Percentiles rank a stretch among this genome's conserved stretches.
Evolutionary conservation across 1,140 invertebrate genomes (phyloP).

Genomic region (Hyphantria cunea): DNA sequence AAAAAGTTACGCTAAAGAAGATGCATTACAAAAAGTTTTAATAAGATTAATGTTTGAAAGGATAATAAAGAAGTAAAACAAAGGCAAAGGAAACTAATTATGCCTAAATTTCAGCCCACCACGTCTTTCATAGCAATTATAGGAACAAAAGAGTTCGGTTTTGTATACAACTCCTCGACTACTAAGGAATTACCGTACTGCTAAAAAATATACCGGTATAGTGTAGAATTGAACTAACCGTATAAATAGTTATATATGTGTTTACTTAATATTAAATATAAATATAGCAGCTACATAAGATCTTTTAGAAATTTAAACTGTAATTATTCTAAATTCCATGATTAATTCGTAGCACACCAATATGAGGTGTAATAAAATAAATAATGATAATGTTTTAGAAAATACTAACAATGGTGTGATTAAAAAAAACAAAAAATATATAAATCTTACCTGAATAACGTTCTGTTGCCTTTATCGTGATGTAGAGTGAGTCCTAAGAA

Average conservation of each 20-base stretch:
- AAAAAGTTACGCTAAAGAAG: too few relatives aligned
- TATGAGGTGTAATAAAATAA: too few relatives aligned
- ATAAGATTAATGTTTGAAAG: neutral
- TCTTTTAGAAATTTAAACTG: too few relatives aligned
- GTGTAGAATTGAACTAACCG: too few relatives aligned
- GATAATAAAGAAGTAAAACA: slow-evolving; percentile 12
- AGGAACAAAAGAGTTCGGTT: slow-evolving; percentile 16
- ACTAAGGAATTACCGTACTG: neutral
- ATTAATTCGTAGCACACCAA: too few relatives aligned
- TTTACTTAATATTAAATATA: neutral
- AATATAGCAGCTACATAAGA: too few relatives aligned
- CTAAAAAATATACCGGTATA: too few relatives aligned
- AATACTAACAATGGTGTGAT: too few relatives aligned
- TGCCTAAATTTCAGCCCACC: slow-evolving; percentile 9
- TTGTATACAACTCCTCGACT: neutral
- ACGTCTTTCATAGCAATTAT: slow-evolving; percentile 6
- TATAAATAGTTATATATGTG: too few relatives aligned
- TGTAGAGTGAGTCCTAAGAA: slow-evolving; percentile 31
- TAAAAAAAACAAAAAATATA: neutral
- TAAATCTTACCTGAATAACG: slow-evolving; percentile 32
- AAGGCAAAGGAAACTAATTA: slow-evolving; percentile 25
- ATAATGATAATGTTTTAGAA: too few relatives aligned
- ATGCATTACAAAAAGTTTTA: too few relatives aligned
- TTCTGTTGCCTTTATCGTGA: slow-evolving; percentile 1
- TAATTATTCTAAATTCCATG: too few relatives aligned